These are phyloP conservation scores for Papilio elwesi DNA, from an alignment of 2,888 invertebrate species.

Conservation along the genomic window DNA sequence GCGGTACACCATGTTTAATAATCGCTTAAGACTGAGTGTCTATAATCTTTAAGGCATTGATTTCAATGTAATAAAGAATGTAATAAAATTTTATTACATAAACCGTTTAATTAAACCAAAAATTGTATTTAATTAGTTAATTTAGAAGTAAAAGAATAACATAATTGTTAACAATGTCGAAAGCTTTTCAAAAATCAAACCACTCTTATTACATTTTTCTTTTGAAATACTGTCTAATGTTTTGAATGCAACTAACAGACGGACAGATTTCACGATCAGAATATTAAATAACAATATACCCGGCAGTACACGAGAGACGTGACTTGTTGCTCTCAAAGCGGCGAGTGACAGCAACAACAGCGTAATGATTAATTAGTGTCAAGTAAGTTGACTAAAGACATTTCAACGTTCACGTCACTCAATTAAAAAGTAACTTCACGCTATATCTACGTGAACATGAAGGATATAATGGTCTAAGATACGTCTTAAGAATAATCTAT, in stretches of 20 bases:
- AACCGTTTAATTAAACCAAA: neutral
- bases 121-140: neutral
- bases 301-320: neutral
- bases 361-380: constrained; percentile 28
- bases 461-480: too few species aligned
- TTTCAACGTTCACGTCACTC: neutral
- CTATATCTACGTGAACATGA: neutral
- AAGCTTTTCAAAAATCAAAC: neutral
- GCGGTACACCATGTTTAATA: neutral
- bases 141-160: neutral
- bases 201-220: neutral
- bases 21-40: neutral
- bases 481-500: too few species aligned
- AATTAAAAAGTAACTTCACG: neutral
- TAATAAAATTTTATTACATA: too few species aligned
- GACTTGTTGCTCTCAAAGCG: constrained; percentile 3
- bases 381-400: constrained; percentile 18
- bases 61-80: too few species aligned
- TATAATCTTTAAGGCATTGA: neutral
- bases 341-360: constrained; percentile 6
- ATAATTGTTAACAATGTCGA: neutral
- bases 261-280: constrained; percentile 4
- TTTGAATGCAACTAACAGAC: constrained; percentile 8
- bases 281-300: neutral
- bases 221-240: neutral